phyloP scores from a whole-genome alignment of 2,888 invertebrate genomes.

The Erynnis tages region DNA sequence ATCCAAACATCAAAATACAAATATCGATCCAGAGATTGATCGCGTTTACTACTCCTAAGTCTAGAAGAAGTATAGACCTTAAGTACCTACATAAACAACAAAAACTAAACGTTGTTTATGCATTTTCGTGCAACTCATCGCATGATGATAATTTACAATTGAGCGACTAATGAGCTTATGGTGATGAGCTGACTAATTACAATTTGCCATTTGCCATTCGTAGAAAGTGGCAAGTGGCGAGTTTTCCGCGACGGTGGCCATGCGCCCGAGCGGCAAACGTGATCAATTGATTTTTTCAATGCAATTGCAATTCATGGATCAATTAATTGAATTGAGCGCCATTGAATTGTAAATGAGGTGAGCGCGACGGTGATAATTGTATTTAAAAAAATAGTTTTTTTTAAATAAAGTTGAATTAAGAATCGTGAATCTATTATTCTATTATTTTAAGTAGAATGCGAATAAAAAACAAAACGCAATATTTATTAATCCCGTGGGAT shows the following conservation, averaged over 20 bases:
- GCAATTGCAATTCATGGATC: slow-evolving; percentile 7
- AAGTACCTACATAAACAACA: no score
- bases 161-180: slow-evolving; percentile 15
- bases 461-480: no score
- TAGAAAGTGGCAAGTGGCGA: slow-evolving; percentile 7
- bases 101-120: slow-evolving; percentile 6
- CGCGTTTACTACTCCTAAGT: no score
- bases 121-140: not conserved
- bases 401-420: no score
- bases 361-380: no score
- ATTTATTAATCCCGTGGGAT: no score
- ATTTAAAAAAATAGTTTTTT: no score
- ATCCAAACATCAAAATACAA: no score
- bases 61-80: no score
- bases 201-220: slow-evolving; percentile 7
- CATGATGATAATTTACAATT: slow-evolving; percentile 16
- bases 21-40: no score
- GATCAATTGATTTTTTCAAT: slow-evolving; percentile 22
- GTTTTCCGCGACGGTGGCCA: slow-evolving; percentile 14
- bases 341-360: slow-evolving; percentile 16
- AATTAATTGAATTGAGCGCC: slow-evolving; percentile 13
- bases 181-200: slow-evolving; percentile 15
- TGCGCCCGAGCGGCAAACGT: slow-evolving; percentile 20
- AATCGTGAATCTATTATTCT: no score
- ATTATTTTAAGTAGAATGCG: no score